Conservation (phyloP, 2,888 invertebrate genomes). For the Drosophila barbarae region DNA sequence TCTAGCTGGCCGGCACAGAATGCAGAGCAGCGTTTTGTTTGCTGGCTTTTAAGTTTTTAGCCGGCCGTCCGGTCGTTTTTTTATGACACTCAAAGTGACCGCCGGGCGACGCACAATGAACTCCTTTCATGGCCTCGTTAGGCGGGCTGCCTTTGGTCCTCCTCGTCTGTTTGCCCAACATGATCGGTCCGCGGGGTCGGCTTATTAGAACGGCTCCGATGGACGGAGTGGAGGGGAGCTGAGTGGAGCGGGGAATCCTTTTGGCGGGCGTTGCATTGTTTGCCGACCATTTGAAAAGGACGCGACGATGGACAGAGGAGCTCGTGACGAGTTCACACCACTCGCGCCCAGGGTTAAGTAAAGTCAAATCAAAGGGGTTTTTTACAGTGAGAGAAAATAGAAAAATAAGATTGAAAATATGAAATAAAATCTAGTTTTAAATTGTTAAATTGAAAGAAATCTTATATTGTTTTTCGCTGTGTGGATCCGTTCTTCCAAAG, state of each 20-base stretch:
- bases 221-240: background rate
- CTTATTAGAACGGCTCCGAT: conserved; percentile 68
- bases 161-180: conserved; percentile 67
- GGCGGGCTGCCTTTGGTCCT: conserved; percentile 54
- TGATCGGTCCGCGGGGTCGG: conserved; percentile 68
- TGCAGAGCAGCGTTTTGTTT: conserved; percentile 70
- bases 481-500: conserved; percentile 13
- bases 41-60: conserved; percentile 70
- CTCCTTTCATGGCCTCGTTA: conserved; percentile 74
- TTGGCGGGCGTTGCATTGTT: conserved; percentile 55
- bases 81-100: conserved; percentile 75
- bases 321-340: conserved; percentile 28
- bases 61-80: conserved; percentile 35
- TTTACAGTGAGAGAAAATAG: conserved; percentile 8
- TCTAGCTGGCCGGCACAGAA: conserved; percentile 71
- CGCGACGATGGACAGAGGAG: conserved; percentile 30
- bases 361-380: background rate
- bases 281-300: conserved; percentile 64
- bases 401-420: no score
- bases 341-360: conserved; percentile 17
- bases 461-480: background rate
- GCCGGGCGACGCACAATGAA: conserved; percentile 67
- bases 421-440: background rate
- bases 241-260: conserved; percentile 19
- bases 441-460: background rate